Evolutionary conservation across 2,888 invertebrate species (phyloP).

Genomic region (Apodemia mormo): DNA sequence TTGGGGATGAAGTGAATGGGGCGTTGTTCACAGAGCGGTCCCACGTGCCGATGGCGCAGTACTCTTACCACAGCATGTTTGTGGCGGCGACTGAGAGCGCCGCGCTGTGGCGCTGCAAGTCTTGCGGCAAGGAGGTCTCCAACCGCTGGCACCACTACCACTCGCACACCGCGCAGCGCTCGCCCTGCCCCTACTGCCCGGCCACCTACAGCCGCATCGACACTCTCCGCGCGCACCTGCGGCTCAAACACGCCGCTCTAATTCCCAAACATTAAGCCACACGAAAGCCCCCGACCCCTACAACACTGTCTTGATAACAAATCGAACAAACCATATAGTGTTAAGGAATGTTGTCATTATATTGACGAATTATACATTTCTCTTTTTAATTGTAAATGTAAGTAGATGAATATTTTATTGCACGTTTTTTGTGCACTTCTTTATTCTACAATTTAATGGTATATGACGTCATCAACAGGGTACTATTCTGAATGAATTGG

Average conservation of each 20-base stretch:
- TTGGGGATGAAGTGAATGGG: constrained; percentile 37
- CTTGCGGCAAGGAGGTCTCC: constrained; percentile 92
- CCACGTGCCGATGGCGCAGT: constrained; percentile 59
- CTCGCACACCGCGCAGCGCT: constrained; percentile 90
- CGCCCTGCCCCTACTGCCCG: constrained; percentile 91
- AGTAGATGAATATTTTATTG: constrained; percentile 48
- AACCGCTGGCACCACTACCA: constrained; percentile 95
- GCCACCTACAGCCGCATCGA: constrained; percentile 94
- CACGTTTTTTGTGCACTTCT: constrained; percentile 68
- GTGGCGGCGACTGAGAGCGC: constrained; percentile 86
- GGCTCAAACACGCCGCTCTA: constrained; percentile 86
- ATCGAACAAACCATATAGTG: constrained; percentile 7
- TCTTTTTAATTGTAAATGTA: constrained; percentile 41
- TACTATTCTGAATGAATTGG: constrained; percentile 44
- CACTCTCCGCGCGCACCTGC: constrained; percentile 90
- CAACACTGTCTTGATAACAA: constrained; percentile 14
- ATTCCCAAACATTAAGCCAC: constrained; percentile 69
- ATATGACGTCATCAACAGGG: constrained; percentile 74
- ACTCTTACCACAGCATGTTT: constrained; percentile 93
- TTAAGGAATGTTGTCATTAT: constrained; percentile 40
- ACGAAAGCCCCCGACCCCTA: constrained; percentile 39
- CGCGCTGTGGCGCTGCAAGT: constrained; percentile 90
- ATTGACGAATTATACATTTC: constrained; percentile 51
- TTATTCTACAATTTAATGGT: constrained; percentile 56
- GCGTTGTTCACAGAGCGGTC: constrained; percentile 61